phyloP scores from a whole-genome alignment of 2,113 vertebrate genomes.

The Cheirogaleus medius region DNA sequence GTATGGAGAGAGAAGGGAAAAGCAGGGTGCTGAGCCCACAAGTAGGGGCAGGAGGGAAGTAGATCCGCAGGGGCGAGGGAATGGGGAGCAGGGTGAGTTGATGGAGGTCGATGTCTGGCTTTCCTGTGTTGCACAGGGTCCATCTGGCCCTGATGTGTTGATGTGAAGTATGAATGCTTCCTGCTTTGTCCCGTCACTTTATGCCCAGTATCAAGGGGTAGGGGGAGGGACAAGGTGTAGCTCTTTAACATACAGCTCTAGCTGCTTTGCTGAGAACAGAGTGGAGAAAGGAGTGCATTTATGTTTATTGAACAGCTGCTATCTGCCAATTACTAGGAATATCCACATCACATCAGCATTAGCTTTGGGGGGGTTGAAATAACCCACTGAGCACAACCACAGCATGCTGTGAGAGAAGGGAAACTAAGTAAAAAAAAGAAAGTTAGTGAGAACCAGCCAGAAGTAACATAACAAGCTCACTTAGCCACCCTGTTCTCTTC shows the following conservation, averaged over 20 bases:
- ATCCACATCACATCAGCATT: background rate
- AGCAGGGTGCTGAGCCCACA: background rate
- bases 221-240: background rate
- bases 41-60: background rate
- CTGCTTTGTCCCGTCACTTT: conserved; percentile 17
- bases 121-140: background rate
- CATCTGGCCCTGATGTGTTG: background rate
- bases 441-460: background rate
- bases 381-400: background rate
- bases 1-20: background rate
- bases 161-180: conserved; percentile 10
- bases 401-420: background rate
- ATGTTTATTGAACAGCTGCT: conserved; percentile 41
- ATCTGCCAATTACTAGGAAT: conserved; percentile 19
- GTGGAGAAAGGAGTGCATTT: background rate
- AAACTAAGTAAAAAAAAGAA: background rate
- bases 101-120: background rate
- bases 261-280: conserved; percentile 19
- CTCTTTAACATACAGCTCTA: background rate
- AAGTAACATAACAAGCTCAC: background rate
- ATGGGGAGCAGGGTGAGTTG: background rate
- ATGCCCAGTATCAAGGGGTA: background rate
- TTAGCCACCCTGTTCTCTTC: background rate
- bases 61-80: background rate
- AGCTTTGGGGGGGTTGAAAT: background rate